These are phyloP conservation scores for Etheostoma cragini DNA, from an alignment of 2,113 vertebrate genomes.

Conservation along the genomic window DNA sequence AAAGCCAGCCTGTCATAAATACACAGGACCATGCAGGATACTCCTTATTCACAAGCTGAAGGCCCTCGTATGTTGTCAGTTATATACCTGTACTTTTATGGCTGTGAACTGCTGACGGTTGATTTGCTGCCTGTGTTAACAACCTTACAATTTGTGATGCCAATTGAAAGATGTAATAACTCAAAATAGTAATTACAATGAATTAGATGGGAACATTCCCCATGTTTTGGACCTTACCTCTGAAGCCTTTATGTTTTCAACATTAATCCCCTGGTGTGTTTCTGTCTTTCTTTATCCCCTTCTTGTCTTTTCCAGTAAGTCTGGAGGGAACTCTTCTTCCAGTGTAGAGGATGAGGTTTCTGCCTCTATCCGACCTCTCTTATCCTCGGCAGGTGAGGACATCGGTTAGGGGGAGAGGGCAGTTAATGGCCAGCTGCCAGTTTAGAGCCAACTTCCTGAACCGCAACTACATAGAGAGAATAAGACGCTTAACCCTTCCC, in stretches of 20 bases:
- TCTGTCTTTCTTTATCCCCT: constrained; percentile 78
- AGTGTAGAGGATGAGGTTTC: constrained; percentile 99
- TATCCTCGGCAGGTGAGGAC: constrained; percentile 92
- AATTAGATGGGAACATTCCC: not conserved
- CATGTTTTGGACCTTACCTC: not conserved
- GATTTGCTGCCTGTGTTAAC: not conserved
- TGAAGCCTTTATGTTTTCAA: constrained; percentile 34
- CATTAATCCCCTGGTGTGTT: constrained; percentile 74
- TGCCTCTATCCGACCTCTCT: constrained; percentile 92
- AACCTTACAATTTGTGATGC: not conserved
- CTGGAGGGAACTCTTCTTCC: constrained; percentile 96
- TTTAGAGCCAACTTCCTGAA: constrained; percentile 50
- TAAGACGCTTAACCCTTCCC: constrained; percentile 66
- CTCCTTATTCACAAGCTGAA: not conserved
- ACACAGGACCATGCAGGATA: not conserved
- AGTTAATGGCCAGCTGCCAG: constrained; percentile 44
- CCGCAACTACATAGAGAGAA: constrained; percentile 46
- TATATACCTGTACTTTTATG: not conserved
- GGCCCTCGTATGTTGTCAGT: not conserved
- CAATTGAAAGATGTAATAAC: not conserved
- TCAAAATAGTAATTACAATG: not conserved
- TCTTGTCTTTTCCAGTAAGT: constrained; percentile 91
- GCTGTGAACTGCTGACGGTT: not conserved
- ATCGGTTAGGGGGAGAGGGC: constrained; percentile 67
- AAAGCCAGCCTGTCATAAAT: not conserved